phyloP scores from a whole-genome alignment of 2,888 invertebrate species.

The Diplazon laetatorius region DNA sequence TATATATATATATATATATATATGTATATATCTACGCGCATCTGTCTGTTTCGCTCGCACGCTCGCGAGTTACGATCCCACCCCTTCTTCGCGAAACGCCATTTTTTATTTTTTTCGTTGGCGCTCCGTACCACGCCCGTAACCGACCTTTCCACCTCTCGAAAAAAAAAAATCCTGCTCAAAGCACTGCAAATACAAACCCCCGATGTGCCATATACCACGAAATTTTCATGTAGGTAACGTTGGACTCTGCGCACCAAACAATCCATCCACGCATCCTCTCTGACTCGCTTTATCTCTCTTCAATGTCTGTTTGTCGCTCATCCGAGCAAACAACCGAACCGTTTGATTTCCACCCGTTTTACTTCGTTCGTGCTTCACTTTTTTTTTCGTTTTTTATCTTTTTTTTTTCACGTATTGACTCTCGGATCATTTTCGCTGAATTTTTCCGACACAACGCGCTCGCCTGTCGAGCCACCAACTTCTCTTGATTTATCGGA shows the following conservation, averaged over 20 bases:
- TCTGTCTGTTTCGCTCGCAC: slow-evolving; percentile 27
- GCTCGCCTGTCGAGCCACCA: slow-evolving; percentile 50
- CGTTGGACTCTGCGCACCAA: slow-evolving; percentile 45
- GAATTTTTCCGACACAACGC: slow-evolving; percentile 51
- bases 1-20: slow-evolving; percentile 12
- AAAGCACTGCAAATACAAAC: slow-evolving; percentile 58
- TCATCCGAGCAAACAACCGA: slow-evolving; percentile 71
- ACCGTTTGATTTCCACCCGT: slow-evolving; percentile 68
- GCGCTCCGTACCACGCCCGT: slow-evolving; percentile 77
- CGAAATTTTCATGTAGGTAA: slow-evolving; percentile 45
- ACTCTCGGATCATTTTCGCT: slow-evolving; percentile 65
- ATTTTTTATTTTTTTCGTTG: slow-evolving; percentile 81
- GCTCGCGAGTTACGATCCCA: not conserved
- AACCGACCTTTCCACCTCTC: slow-evolving; percentile 69
- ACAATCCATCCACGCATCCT: slow-evolving; percentile 45
- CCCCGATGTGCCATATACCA: slow-evolving; percentile 18
- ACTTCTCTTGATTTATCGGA: slow-evolving; percentile 60
- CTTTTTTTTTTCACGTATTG: slow-evolving; percentile 42
- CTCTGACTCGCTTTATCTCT: slow-evolving; percentile 47
- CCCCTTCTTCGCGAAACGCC: slow-evolving; percentile 70
- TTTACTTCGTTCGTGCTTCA: slow-evolving; percentile 16
- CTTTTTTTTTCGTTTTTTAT: slow-evolving; percentile 35
- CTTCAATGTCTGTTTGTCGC: slow-evolving; percentile 68
- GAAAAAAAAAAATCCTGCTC: slow-evolving; percentile 51
- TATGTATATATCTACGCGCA: slow-evolving; percentile 7